Percentiles rank a stretch among this genome's conserved stretches.
Evolutionary conservation across 2,888 invertebrate species (phyloP).

Genomic region (Branchipolynoe longqiensis): DNA sequence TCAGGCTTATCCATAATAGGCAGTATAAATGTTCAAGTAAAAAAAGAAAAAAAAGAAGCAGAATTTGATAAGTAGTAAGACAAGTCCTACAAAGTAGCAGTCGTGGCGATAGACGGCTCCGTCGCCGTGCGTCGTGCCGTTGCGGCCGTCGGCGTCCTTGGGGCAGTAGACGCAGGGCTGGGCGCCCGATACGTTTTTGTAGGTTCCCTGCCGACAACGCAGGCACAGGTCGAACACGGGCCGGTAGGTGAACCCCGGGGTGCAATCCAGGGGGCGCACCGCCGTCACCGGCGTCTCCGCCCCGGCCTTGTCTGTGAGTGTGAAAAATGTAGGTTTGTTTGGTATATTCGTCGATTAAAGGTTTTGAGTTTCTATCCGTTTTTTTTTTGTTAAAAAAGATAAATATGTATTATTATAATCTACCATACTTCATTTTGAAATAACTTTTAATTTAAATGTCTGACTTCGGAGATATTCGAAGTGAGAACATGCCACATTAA

Average conservation of each 20-base stretch:
- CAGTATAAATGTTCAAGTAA: too few species aligned
- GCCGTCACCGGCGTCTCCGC: not conserved
- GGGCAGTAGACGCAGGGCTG: not conserved
- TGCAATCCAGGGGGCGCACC: not conserved
- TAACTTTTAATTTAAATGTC: too few species aligned
- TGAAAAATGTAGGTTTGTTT: not conserved
- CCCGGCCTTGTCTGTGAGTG: not conserved
- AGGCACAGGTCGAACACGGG: not conserved
- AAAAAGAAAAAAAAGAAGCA: not conserved
- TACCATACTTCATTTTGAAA: too few species aligned
- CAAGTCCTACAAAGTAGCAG: constrained; percentile 52
- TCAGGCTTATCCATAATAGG: too few species aligned
- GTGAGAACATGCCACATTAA: too few species aligned
- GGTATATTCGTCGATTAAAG: too few species aligned
- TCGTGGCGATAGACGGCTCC: not conserved
- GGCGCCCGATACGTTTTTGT: not conserved
- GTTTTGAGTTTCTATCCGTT: too few species aligned
- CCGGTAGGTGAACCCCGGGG: not conserved
- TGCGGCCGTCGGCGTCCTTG: constrained; percentile 6
- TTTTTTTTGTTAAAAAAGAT: too few species aligned
- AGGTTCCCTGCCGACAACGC: constrained; percentile 30
- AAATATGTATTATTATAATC: too few species aligned
- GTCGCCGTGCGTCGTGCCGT: constrained; percentile 21
- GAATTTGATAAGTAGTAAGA: too few species aligned
- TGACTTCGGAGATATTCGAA: too few species aligned